Base-by-base conservation (phyloP, 2,888 invertebrate species). In the Netelia melanura region DNA sequence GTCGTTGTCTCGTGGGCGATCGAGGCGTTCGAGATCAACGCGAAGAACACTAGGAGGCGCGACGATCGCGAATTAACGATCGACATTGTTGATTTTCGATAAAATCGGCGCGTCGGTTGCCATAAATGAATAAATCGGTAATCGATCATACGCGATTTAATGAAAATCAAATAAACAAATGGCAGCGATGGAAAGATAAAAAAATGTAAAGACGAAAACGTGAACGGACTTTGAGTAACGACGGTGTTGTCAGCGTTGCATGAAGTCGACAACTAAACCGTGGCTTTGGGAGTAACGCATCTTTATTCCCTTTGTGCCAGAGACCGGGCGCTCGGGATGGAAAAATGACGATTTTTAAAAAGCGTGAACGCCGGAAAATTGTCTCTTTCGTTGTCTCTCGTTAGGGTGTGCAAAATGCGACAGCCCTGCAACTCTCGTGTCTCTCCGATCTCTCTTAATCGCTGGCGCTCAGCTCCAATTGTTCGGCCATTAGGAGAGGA, bases 311-410 rank as follows among this genome's bases (percentile, higher is more conserved):
- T 84, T 68, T 65, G 67, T 58, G 23, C 23, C 38, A 61, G 14
- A 43, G 11, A 52, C 30, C 30, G 17, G 64, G 44, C 61, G 23
- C 75, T 54, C 72, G 64, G 10, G 52, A 62, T 23, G n/a, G 52
- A 10, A 25, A 74, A 82, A 81, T 78, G 23, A 61, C 38, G 68
- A 88, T 79, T 88, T 89, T 88, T 92, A 91, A 92, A 92, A 92
- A 92, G 92, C 92, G 92, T 92, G 91, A 92, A 88, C 71, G 74
- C 38, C 52, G 21, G 30, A 56, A 9, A 1, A 58, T 38, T 44
- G 21, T 61, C 54, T 65, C 61, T 74, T 68, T 48, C 52, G 54
- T 81, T 67, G 54, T 67, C 68, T 25, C 77, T 61, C 74, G 62
- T 68, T 65, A 30, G 48, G 17, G 23, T 58, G 56, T 11, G 71